phyloP scores from a whole-genome alignment of 2,113 vertebrate genomes.

The Phaethornis superciliosus region DNA sequence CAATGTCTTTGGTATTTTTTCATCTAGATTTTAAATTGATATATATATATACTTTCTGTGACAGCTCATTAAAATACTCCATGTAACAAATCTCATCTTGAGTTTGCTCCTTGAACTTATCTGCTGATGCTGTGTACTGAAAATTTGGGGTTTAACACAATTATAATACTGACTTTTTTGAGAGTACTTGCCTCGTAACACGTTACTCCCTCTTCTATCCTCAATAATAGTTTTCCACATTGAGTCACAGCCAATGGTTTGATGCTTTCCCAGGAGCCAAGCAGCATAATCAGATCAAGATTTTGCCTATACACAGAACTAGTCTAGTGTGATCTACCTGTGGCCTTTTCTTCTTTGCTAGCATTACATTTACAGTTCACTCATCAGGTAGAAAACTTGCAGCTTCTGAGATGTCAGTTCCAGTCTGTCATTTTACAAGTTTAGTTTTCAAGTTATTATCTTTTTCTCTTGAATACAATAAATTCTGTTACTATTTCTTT shows the following conservation, averaged over 20 bases:
- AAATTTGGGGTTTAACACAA: background rate
- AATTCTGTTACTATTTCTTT: background rate
- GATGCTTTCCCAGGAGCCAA: background rate
- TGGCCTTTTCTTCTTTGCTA: background rate
- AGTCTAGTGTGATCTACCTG: background rate
- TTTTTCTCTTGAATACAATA: background rate
- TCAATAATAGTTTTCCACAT: background rate
- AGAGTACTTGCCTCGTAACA: background rate
- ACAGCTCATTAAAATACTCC: background rate
- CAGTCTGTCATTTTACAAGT: background rate
- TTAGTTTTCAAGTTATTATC: background rate
- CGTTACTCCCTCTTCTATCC: background rate
- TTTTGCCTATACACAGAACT: background rate
- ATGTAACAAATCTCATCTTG: background rate
- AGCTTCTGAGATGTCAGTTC: background rate
- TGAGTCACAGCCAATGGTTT: background rate
- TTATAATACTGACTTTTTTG: rapidly evolving
- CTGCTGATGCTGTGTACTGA: background rate
- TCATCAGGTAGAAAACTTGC: rapidly evolving
- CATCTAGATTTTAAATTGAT: background rate
- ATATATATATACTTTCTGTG: background rate
- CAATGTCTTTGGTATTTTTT: background rate
- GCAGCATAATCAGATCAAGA: background rate
- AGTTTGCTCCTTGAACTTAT: background rate
- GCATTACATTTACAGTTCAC: background rate